Evolutionary conservation across 2,888 invertebrate genomes (phyloP), one percentile per base, ranked within the genome.

Genomic region (Microchrysa polita): DNA sequence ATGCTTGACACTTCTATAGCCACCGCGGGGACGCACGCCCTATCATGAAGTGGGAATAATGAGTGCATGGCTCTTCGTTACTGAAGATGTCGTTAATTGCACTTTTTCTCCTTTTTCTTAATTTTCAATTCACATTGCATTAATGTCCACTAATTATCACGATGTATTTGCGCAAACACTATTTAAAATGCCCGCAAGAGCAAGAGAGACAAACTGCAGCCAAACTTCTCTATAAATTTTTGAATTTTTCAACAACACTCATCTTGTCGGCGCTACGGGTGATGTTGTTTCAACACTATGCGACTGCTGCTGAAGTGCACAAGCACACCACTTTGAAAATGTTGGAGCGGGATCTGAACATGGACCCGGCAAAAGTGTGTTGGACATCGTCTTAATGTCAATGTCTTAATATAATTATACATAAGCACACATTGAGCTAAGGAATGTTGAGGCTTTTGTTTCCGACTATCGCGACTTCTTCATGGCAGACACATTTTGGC

Each of bases 331-430:
- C 27, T 34, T 48, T n/a, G 48, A 12, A 48, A 2, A n/a, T 48
- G 42, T 48, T 48, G 5, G 12, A 4, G 12, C 48, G 10, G 48
- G 12, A 42, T 42, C 12, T 48, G 48, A 48, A 48, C 42, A 48
- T 10, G 7, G 27, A 5, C 27, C 27, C 27, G 27, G 7, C 48
- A n/a, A 48, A 48, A n/a, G 16, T 48, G 16, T 48, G 14, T 48
- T 48, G 12, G 12, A 48, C 14, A 48, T 48, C 34, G 53, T 67
- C 67, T 55, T 57, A 55, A 69, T 69, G 69, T 69, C 69, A 69
- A 69, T 69, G 69, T 69, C 69, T 69, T 53, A 69, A 69, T 69
- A 69, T 69, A 69, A 69, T 69, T n/a, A n/a, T n/a, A n/a, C n/a
- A 69, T 57, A 57, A 55, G 57, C 69, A 57, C 42, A 55, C 18